Base-by-base conservation (phyloP, 2,113 vertebrate genomes). In the Trichechus manatus region DNA sequence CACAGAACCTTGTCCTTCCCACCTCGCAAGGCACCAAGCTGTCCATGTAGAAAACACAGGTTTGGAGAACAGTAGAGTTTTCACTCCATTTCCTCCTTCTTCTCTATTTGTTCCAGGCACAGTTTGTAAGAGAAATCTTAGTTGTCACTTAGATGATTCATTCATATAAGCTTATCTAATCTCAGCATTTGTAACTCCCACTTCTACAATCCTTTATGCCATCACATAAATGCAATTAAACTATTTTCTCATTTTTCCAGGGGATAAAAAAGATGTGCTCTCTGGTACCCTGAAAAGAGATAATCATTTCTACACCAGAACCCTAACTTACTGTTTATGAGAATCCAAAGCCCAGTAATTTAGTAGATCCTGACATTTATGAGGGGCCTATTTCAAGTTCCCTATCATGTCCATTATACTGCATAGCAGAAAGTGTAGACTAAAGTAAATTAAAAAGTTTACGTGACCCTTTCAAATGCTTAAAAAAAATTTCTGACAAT, bases 211-310 rank as follows among this genome's bases (percentile, higher is more conserved):
- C 61, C 74, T 81, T 96, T 96, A 81, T 68, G 33, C 39, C 31
- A 19, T 91, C 87, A 97, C 31, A 72, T 17, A 96, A 91, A 27
- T 20, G 5, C 25, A 92, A 94, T 93, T 79, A 95, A 93, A 91
- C 77, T 68, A 97, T 84, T 96, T 92, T 88, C 66, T 94, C 31
- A 85, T 93, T 87, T 82, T 97, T 93, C 50, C 56, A 70, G 2
- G 17, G 39, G 86, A 53, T 79, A 79, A 95, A 81, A 96, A 87
- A 81, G 13, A 89, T 64, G 27, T 90, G 39, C n/a, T 66, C 87
- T 94, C 61, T 93, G 50, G 33, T 44, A 82, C 29, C 2, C 56
- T 72, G 39, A 93, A 66, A 87, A 86, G 61, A 94, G 9, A 20
- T 4, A 31, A 89, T 20, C 17, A 80, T 86, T 95, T 96, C 89